phyloP scores from a whole-genome alignment of 1,140 invertebrate genomes.

The Listronotus bonariensis region DNA sequence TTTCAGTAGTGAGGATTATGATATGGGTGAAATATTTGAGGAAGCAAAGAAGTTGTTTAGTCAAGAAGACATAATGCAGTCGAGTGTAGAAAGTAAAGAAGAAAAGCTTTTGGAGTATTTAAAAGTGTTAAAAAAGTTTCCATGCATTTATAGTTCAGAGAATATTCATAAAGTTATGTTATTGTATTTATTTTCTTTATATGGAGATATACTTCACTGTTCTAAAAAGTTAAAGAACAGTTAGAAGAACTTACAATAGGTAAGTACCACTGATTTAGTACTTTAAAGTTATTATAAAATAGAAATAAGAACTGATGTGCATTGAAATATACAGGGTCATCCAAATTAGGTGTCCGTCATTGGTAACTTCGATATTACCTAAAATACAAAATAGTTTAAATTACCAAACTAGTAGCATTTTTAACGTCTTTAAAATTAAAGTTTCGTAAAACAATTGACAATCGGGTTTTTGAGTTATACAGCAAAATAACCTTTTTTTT shows the following conservation, averaged over 20 bases:
- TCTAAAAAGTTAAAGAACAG: conserved; percentile 10
- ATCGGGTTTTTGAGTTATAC: too few relatives aligned
- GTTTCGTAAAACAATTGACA: too few relatives aligned
- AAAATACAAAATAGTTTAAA: too few relatives aligned
- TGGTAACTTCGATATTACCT: too few relatives aligned
- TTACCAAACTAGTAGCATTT: too few relatives aligned
- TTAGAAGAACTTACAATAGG: conserved; percentile 41
- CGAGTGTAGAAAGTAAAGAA: conserved; percentile 24
- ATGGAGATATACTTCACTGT: conserved; percentile 38
- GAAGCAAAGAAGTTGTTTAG: conserved; percentile 3
- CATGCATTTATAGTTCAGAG: conserved; percentile 35
- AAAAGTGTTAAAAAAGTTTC: conserved; percentile 34
- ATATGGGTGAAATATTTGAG: conserved; percentile 6
- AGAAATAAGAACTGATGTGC: too few relatives aligned
- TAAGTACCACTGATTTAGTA: conserved; percentile 7
- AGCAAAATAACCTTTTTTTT: too few relatives aligned
- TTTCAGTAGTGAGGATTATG: conserved; percentile 9
- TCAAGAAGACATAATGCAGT: neutral
- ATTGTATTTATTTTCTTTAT: conserved; percentile 41
- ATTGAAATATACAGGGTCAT: too few relatives aligned
- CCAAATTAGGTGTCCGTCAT: too few relatives aligned
- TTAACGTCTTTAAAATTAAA: too few relatives aligned
- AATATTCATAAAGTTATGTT: conserved; percentile 38
- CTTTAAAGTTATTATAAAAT: too few relatives aligned
- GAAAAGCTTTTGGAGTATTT: conserved; percentile 34